Base-by-base conservation (phyloP, 2,797 vertebrate genomes). In the Rhabdophis nuchalis region DNA sequence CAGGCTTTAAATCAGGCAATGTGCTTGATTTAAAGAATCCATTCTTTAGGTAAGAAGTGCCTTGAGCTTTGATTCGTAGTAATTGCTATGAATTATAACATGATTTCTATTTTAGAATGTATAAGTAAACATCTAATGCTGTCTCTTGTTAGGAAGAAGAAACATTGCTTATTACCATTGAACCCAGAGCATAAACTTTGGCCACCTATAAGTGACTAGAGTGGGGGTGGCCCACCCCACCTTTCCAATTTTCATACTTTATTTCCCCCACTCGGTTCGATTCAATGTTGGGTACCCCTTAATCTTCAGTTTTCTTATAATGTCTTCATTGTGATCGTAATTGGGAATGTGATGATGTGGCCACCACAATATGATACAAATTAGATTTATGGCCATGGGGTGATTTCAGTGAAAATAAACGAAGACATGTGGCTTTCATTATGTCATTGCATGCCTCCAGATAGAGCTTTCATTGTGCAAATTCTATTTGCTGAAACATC, bases 1-100 rank as follows among this genome's bases (percentile, higher is more conserved):
- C 97, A 12, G 98, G 98, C 86, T 98, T 98, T 96, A 98, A 96
- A 95, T 98, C 98, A 91, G 97, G 97, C 91, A 98, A 98, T 92
- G 95, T 93, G 52, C 96, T 98, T 89, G 97, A 98, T 94, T 97
- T 98, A 92, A 98, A 98, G 96, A 98, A 98, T 92, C 97, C 95
- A 12, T 98, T 98, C 96, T 98, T 98, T 94, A 98, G 97, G 97
- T 98, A 97, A 97, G 97, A 91, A 92, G 91, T 61, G 1, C 1
- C 95, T 58, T 93, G 89, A 11, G 58, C 36, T 94, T 58, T 92
- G 68, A 32, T 77, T 86, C 0, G 87, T 88, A 52, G 29, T 72
- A 86, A 4, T 56, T 36, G 54, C 23, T 85, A 14, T n/a, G 77
- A 87, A 58, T 50, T 68, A 25, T 46, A 41, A 92, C 91, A 90